Conservation (phyloP, 2,888 invertebrate species). For the Hipparchia sbordonii region DNA sequence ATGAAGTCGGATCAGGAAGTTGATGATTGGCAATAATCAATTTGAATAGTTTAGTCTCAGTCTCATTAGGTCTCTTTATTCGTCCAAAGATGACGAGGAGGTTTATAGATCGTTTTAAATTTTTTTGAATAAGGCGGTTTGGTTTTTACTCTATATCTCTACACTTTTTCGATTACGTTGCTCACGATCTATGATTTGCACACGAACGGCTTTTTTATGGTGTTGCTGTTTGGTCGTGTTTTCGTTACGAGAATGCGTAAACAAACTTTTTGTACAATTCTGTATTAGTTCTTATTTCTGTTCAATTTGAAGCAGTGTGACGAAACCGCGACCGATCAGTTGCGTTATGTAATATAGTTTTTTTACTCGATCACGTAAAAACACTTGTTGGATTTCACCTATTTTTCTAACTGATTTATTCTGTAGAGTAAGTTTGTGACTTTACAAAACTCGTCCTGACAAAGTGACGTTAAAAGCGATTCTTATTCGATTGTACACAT, state of each 20-base stretch:
- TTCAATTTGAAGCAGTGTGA: conserved; percentile 22
- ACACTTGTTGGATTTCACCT: conserved; percentile 17
- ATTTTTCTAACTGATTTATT: neutral
- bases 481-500: too few species aligned
- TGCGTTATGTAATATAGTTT: conserved; percentile 38
- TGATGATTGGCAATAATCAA: too few species aligned
- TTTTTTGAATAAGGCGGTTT: conserved; percentile 6
- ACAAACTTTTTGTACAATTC: conserved; percentile 7
- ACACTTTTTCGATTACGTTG: conserved; percentile 62
- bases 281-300: conserved; percentile 24
- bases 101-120: neutral
- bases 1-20: too few species aligned
- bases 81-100: neutral
- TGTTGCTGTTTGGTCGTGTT: conserved; percentile 48
- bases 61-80: too few species aligned
- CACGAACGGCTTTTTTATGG: conserved; percentile 66
- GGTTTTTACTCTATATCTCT: conserved; percentile 24
- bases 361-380: conserved; percentile 16
- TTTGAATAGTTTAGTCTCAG: too few species aligned
- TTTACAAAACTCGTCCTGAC: neutral
- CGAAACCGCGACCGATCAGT: conserved; percentile 40
- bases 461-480: too few species aligned
- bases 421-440: neutral
- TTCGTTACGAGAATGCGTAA: conserved; percentile 36
- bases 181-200: conserved; percentile 74